Percentiles rank a stretch among this genome's conserved stretches.
These are phyloP conservation scores for Procambarus virginalis DNA, from an alignment of 1,140 invertebrate species.

Conservation along the genomic window DNA sequence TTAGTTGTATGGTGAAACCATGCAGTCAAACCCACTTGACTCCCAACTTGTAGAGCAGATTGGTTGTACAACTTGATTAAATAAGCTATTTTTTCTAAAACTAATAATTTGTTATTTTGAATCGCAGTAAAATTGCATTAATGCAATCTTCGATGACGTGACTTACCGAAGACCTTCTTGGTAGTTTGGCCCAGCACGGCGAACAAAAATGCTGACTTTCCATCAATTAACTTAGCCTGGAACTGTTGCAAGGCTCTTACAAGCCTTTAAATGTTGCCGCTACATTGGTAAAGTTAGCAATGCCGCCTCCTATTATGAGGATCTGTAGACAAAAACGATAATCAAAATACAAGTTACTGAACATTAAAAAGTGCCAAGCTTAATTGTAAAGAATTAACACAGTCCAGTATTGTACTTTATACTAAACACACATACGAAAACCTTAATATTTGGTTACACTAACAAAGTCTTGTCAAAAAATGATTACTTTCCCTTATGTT, in stretches of 20 bases:
- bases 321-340: constrained; percentile 77
- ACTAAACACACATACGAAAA: no score
- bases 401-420: no score
- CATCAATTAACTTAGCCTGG: constrained; percentile 90
- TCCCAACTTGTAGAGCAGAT: no score
- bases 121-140: background rate
- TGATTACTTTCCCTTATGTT: no score
- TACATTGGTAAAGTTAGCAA: constrained; percentile 99
- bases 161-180: constrained; percentile 91
- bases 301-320: constrained; percentile 98
- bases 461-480: no score
- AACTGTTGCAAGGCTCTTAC: constrained; percentile 96
- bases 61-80: no score
- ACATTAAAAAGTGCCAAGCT: background rate
- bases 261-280: constrained; percentile 98
- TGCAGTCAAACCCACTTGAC: no score
- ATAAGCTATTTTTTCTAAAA: no score
- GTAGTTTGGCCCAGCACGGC: constrained; percentile 98
- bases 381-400: no score
- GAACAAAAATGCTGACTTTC: constrained; percentile 95
- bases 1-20: no score
- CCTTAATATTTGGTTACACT: no score
- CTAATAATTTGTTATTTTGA: background rate
- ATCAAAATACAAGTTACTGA: background rate
- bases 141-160: background rate